A percentile compares a stretch with the other conserved stretches of the same genome.
phyloP scores from a whole-genome alignment of 1,140 invertebrate genomes.

The Drosophila elegans region DNA sequence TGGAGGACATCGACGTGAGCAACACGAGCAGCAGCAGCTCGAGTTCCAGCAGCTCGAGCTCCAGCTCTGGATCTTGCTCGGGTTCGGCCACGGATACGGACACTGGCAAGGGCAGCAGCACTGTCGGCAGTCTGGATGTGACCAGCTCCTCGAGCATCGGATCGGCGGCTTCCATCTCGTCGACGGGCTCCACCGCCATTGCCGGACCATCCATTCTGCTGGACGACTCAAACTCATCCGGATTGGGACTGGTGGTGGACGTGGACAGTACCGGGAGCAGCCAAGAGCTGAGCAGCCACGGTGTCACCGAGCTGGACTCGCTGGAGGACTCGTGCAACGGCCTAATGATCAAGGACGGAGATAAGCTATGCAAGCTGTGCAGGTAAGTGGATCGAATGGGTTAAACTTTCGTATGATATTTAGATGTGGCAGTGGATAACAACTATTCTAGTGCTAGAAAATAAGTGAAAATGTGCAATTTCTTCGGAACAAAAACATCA shows the following conservation, averaged over 20 bases:
- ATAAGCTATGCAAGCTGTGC: conserved; percentile 80
- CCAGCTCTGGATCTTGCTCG: conserved; percentile 45
- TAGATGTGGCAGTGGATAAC: too few species aligned
- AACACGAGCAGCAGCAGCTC: conserved; percentile 69
- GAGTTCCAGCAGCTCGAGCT: conserved; percentile 56
- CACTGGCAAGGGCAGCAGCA: conserved; percentile 72
- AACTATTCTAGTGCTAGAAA: too few species aligned
- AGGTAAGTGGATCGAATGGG: conserved; percentile 49
- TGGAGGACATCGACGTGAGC: conserved; percentile 67
- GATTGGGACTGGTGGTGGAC: conserved; percentile 66
- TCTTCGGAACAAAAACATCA: too few species aligned
- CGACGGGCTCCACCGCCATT: conserved; percentile 51
- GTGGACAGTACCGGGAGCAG: conserved; percentile 66
- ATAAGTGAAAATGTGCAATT: too few species aligned
- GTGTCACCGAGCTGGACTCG: conserved; percentile 75
- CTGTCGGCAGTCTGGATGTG: conserved; percentile 62
- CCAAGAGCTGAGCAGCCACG: conserved; percentile 67
- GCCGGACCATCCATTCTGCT: conserved; percentile 40
- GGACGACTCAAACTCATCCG: conserved; percentile 54
- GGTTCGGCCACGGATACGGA: conserved; percentile 59
- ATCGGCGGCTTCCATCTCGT: conserved; percentile 55
- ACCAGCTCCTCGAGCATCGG: conserved; percentile 66
- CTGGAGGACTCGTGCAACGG: conserved; percentile 73
- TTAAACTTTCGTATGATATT: too few species aligned
- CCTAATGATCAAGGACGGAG: conserved; percentile 71